A percentile compares a stretch with the other conserved stretches of the same genome.
phyloP scores from a whole-genome alignment of 2,797 vertebrate genomes.

The Phoeniculus purpureus region DNA sequence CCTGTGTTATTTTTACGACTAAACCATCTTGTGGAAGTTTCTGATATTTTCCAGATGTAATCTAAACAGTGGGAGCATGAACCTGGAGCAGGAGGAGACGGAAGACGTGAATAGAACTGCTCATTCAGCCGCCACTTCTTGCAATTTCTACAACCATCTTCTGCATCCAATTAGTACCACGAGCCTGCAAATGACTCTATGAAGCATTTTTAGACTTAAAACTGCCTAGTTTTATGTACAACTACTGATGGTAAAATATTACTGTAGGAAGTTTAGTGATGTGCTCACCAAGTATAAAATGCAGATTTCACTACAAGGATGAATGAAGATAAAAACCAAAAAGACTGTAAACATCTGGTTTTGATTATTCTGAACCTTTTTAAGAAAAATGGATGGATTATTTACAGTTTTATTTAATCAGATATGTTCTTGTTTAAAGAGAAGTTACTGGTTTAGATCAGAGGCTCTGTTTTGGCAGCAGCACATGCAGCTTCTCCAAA shows the following conservation, averaged over 20 bases:
- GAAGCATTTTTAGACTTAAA: neutral
- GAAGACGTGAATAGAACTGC: neutral
- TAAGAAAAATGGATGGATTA: neutral
- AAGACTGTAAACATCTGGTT: neutral
- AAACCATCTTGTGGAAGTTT: neutral
- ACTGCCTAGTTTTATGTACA: neutral
- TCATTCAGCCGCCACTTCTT: neutral
- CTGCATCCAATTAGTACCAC: neutral
- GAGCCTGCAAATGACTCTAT: neutral
- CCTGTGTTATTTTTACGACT: neutral
- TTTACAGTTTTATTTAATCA: neutral
- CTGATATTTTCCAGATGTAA: accelerated
- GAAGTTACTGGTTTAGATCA: neutral
- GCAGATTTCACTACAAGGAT: neutral
- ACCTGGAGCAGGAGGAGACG: neutral
- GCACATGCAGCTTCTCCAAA: neutral
- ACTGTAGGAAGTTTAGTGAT: neutral
- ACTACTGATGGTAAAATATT: neutral
- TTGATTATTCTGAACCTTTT: neutral
- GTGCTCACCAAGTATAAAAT: neutral
- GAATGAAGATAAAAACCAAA: neutral
- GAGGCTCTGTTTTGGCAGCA: neutral
- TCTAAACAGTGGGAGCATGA: accelerated
- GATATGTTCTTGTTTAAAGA: neutral
- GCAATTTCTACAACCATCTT: neutral